Evolutionary conservation across 2,797 vertebrate genomes (phyloP).

Genomic region (Delichon dasypus): DNA sequence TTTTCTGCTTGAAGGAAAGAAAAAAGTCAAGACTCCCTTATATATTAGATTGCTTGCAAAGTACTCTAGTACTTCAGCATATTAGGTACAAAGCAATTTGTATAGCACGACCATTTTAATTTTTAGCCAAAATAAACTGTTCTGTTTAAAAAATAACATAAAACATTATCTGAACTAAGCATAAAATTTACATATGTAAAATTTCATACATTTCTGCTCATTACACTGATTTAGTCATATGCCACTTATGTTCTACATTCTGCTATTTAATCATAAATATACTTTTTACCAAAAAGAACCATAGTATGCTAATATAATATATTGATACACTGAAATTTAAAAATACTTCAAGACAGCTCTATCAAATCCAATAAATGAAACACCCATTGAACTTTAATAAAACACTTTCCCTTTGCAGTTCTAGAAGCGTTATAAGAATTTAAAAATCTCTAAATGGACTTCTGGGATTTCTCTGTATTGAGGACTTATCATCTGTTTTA

Average conservation of each 20-base stretch:
- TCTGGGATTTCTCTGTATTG: neutral
- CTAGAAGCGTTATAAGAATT: neutral
- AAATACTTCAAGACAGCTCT: neutral
- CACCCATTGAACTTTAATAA: neutral
- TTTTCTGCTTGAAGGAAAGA: neutral
- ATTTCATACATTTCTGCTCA: neutral
- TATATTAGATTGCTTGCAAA: neutral
- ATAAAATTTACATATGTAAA: neutral
- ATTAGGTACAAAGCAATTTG: neutral
- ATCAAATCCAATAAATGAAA: neutral
- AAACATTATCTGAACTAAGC: neutral
- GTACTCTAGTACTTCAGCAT: neutral
- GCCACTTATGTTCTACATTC: neutral
- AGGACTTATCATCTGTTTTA: neutral
- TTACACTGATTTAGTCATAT: neutral
- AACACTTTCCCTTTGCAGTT: neutral
- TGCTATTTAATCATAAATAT: neutral
- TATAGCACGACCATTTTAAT: neutral
- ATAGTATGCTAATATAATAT: neutral
- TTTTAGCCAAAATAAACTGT: neutral
- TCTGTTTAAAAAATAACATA: neutral
- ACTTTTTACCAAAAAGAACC: neutral
- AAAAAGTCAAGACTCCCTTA: neutral
- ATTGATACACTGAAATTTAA: neutral
- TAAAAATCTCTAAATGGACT: neutral